Conservation (phyloP, 2,797 vertebrate genomes). For the Lagorchestes hirsutus region DNA sequence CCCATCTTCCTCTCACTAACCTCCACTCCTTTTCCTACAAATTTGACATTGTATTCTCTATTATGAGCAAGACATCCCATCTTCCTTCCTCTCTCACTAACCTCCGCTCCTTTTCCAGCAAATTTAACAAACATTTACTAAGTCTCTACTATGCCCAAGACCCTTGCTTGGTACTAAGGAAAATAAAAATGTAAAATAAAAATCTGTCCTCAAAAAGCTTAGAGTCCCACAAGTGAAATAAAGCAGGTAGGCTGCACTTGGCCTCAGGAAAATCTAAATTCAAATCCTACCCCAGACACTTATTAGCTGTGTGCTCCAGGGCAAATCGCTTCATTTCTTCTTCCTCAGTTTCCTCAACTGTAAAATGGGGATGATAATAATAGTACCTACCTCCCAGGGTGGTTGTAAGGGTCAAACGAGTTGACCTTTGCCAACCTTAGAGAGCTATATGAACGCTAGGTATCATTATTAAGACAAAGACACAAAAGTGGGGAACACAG, state of each 20-base stretch:
- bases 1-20: not conserved
- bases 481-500: not conserved
- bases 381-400: not conserved
- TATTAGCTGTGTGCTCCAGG: not conserved
- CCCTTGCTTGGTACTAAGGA: not conserved
- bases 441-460: not conserved
- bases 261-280: not conserved
- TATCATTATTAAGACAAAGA: not conserved
- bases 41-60: not conserved
- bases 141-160: no score
- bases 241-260: conserved; percentile 1
- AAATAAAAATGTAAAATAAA: not conserved
- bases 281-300: not conserved
- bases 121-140: no score
- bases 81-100: no score
- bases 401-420: not conserved
- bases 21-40: not conserved
- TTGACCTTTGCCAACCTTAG: not conserved
- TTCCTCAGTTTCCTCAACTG: not conserved
- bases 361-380: not conserved
- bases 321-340: conserved; percentile 1
- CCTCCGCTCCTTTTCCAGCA: no score
- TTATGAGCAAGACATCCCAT: no score
- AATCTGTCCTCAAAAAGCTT: not conserved
- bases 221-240: not conserved